phyloP scores from a whole-genome alignment of 1,140 invertebrate species.

The Phymastichus coffea region DNA sequence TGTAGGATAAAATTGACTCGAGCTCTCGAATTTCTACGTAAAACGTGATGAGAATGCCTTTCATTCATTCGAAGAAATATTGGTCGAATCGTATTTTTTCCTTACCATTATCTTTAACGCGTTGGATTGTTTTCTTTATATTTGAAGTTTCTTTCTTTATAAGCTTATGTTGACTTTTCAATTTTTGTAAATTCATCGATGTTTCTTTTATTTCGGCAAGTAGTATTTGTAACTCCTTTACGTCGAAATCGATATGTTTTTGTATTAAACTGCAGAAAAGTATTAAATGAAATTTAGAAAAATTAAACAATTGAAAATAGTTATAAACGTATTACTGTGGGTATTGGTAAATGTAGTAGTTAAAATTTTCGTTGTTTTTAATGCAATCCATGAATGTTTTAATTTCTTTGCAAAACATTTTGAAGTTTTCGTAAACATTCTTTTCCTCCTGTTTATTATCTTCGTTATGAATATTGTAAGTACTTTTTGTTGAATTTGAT shows the following conservation, averaged over 20 bases:
- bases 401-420: constrained; percentile 29
- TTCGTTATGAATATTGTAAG: background rate
- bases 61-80: no score
- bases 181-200: constrained; percentile 35
- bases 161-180: constrained; percentile 39
- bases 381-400: constrained; percentile 35
- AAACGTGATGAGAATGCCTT: no score
- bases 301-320: background rate
- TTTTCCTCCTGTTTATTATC: background rate
- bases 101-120: constrained; percentile 43
- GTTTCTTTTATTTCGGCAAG: constrained; percentile 38
- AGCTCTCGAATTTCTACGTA: constrained; percentile 43
- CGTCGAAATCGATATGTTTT: constrained; percentile 34
- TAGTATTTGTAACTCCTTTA: constrained; percentile 41
- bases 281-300: background rate
- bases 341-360: constrained; percentile 34
- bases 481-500: background rate
- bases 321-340: constrained; percentile 30
- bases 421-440: constrained; percentile 4
- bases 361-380: constrained; percentile 30
- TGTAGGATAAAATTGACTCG: constrained; percentile 39
- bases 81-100: constrained; percentile 3
- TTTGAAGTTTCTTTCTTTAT: constrained; percentile 40
- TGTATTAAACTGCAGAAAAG: constrained; percentile 8
- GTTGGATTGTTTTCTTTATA: constrained; percentile 36